Percentiles rank a stretch among this genome's conserved stretches.
Conservation (phyloP, 2,888 invertebrate genomes). For the Amorpha juglandis region DNA sequence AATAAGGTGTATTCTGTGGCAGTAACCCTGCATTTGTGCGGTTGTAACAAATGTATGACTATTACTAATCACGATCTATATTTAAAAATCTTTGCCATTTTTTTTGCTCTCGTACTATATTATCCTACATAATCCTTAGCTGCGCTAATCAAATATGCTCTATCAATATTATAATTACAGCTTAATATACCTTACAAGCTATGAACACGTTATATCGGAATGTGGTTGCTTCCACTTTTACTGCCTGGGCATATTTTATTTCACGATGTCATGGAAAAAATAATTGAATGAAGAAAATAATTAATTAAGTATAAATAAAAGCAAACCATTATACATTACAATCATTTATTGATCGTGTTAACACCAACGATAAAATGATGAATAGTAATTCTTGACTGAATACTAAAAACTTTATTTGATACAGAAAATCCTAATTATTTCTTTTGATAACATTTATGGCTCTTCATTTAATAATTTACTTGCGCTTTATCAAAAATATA, state of each 20-base stretch:
- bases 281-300: background rate
- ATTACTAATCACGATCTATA: background rate
- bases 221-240: no score
- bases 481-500: constrained; percentile 5
- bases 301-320: background rate
- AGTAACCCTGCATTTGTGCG: background rate
- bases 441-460: no score
- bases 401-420: no score
- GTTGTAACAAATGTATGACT: background rate
- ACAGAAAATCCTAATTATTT: no score
- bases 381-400: background rate
- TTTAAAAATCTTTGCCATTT: background rate
- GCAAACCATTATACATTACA: background rate
- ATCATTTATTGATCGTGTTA: background rate
- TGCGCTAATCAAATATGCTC: no score
- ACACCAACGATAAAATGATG: background rate
- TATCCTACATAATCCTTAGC: no score
- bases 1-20: no score
- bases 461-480: no score
- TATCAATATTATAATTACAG: no score
- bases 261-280: background rate
- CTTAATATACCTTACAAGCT: no score
- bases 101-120: no score
- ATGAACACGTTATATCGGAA: no score
- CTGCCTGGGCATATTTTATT: background rate